A percentile compares a stretch with the other conserved stretches of the same genome.
Conservation (phyloP, 2,113 vertebrate genomes). For the Grantiella picta region DNA sequence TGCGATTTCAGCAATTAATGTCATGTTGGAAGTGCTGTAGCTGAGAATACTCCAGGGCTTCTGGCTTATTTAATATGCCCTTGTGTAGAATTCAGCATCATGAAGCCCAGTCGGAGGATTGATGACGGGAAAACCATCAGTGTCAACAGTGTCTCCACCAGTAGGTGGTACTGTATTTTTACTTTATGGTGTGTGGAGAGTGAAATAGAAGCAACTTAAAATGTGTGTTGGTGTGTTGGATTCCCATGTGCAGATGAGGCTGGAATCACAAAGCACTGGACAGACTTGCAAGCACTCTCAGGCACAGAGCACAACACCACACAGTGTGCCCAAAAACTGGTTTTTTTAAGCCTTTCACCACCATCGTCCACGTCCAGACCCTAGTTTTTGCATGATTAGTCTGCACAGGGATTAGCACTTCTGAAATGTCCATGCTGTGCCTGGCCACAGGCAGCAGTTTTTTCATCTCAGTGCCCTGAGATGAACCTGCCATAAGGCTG, state of each 20-base stretch:
- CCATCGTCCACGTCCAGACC: background rate
- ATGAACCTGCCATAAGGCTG: background rate
- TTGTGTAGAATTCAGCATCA: background rate
- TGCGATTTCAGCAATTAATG: background rate
- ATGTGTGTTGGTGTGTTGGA: background rate
- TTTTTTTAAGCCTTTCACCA: background rate
- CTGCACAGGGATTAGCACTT: background rate
- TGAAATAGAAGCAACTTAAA: background rate
- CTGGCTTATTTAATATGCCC: background rate
- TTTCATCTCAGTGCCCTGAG: background rate
- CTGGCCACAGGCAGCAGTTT: background rate
- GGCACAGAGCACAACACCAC: background rate
- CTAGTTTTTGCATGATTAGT: background rate
- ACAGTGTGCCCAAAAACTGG: background rate
- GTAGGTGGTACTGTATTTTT: conserved; percentile 38
- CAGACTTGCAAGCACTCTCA: background rate
- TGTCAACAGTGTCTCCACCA: background rate
- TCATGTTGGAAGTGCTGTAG: background rate
- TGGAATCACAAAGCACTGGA: background rate
- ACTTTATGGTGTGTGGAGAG: background rate
- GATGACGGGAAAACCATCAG: background rate
- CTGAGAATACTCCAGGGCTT: background rate
- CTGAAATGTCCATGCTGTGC: background rate
- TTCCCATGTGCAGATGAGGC: background rate
- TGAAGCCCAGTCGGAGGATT: background rate